Evolutionary conservation across 2,888 invertebrate species (phyloP), one percentile per base, ranked within the genome.

Genomic region (Scaptomyza flava): DNA sequence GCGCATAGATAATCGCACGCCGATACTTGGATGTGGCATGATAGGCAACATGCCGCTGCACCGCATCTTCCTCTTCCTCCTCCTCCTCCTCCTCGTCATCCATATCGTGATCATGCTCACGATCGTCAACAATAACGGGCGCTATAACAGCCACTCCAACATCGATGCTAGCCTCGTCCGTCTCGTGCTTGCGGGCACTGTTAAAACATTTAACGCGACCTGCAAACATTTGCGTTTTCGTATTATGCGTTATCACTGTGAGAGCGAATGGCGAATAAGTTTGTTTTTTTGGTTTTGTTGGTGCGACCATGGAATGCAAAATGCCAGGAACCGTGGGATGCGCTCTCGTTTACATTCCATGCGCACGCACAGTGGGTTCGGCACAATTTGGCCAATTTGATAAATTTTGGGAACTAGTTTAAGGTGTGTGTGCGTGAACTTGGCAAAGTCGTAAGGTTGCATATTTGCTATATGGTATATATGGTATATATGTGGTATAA

Each of bases 221-320:
- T 91, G 91, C 87, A 91, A 91, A 90, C 91, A 91, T 90, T 91
- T 80, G 82, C 87, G 73, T 80, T 87, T 84, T 84, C 82, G 87
- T 82, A 90, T 90, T 82, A 89, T 89, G 90, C 90, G 81, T 83
- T 81, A 79, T 86, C 82, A 82, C 86, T 82, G 86, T 79, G 70
- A 70, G 68, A 70, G 76, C 73, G 57, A 64, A 41, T 72, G 68
- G 65, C 75, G 67, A 66, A 66, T 60, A 62, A 68, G 36, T 23
- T 48, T 52, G 61, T 14, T 34, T 36, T 36, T 45, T 45, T 17
- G 6, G 7, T 4, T 38, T 58, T 54, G 51, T 52, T 72, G 68
- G 51, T 56, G 66, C 60, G 48, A 51, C 27, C 52, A 38, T 64
- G 70, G 66, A 68, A 68, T 63, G 70, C 68, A 67, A 41, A 41